Base-by-base conservation (phyloP, 2,113 vertebrate species). In the Pyxicephalus adspersus region DNA sequence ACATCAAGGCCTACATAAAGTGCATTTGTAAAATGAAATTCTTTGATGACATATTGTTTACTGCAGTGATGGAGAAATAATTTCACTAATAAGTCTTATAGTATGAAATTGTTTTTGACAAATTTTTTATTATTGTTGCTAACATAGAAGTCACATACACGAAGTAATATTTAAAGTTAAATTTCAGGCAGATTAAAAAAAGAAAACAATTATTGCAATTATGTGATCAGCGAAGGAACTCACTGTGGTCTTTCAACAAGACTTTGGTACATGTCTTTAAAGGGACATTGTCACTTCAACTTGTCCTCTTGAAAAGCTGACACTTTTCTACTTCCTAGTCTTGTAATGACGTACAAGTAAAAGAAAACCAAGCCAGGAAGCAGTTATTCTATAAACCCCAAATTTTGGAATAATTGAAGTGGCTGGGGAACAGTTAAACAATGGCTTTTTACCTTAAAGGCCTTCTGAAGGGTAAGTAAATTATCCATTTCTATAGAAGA, bases 1-100 rank as follows among this genome's bases (percentile, higher is more conserved):
- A 29, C 20, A 28, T 34, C 60, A 22, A 6, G 52, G 57, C 54
- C 60, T 60, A 54, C n/a, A 60, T 38, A 79, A 68, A 3, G 29
- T 60, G 23, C 54, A n/a, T 57, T 23, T 66, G n/a, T 57, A 52
- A 66, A 57, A 67, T 66, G 63, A n/a, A 67, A 57, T 28, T 25
- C 25, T 5, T 19, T 65, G 17, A 64, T 20, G 17, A 31, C 38
- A 64, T 50, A 23, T 25, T 29, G 2, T 78, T 55, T 57, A 67
- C 57, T 57, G 20, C 9, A 26, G 64, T 8, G 8, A 64, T 54
- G n/a, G 20, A 54, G 55, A 76, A 66, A 29, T 65, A 55, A 55
- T 52, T 25, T 64, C 17, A 58, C 29, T 74, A 16, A 23, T 28
- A n/a, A n/a, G n/a, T 23, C 29, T 74, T 45, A n/a, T n/a, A 28